Evolutionary conservation across 2,797 vertebrate genomes (phyloP).

Genomic region (Spinus olivaceus): DNA sequence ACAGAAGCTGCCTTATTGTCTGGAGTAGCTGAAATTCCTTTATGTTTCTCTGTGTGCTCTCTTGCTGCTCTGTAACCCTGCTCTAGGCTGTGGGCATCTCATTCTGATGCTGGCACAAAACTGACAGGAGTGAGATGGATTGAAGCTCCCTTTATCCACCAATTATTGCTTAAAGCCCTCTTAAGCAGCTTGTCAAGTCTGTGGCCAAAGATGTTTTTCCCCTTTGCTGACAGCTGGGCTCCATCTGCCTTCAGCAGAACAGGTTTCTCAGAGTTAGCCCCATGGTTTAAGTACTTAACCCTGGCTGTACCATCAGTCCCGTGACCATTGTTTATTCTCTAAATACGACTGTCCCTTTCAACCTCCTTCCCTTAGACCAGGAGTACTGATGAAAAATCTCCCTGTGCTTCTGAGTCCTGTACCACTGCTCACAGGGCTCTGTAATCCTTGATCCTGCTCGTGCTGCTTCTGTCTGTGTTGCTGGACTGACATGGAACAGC

Average conservation of each 20-base stretch:
- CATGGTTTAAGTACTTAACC: not conserved
- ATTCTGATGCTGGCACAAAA: not conserved
- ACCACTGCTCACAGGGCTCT: not conserved
- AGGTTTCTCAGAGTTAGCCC: not conserved
- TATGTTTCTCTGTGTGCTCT: not conserved
- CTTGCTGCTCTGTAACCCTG: not conserved
- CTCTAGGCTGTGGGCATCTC: not conserved
- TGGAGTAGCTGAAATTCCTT: not conserved
- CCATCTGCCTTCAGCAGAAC: not conserved
- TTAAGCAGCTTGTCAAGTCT: not conserved
- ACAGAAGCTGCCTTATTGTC: not conserved
- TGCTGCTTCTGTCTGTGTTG: not conserved
- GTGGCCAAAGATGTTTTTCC: not conserved
- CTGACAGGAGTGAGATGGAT: not conserved
- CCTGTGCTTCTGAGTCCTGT: not conserved
- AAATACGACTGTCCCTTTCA: not conserved
- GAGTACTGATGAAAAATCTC: not conserved
- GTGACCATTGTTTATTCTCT: not conserved
- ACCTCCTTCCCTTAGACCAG: not conserved
- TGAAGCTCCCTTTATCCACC: not conserved
- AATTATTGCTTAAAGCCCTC: not conserved
- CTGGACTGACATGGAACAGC: accelerated
- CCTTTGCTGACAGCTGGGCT: not conserved
- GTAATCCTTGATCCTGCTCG: not conserved
- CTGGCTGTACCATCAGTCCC: not conserved